phyloP scores from a whole-genome alignment of 1,140 invertebrate species.

The Galendromus occidentalis region DNA sequence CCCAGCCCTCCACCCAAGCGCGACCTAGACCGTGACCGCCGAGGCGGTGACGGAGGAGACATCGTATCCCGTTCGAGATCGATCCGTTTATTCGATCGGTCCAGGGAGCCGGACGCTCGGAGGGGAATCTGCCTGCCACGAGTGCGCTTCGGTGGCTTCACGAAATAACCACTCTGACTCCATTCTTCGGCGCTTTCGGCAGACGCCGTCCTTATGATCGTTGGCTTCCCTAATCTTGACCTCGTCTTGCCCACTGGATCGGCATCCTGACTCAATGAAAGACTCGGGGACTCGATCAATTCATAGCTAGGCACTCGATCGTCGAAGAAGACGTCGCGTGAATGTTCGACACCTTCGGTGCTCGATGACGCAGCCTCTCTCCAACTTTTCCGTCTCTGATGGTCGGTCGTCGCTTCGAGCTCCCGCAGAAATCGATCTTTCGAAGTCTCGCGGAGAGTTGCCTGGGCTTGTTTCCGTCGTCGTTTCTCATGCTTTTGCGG shows the following conservation, averaged over 20 bases:
- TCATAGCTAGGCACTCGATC: not conserved
- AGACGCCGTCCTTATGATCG: not conserved
- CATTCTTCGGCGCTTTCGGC: not conserved
- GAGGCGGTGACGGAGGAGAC: no score
- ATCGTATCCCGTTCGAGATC: no score
- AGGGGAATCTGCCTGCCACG: not conserved
- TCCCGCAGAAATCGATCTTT: not conserved
- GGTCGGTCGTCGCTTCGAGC: not conserved
- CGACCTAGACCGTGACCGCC: no score
- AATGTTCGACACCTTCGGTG: not conserved
- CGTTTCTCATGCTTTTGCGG: not conserved
- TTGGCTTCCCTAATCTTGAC: not conserved
- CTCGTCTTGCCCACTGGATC: no score
- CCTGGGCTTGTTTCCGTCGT: not conserved
- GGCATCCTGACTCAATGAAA: not conserved
- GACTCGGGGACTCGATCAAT: not conserved
- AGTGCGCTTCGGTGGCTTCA: not conserved
- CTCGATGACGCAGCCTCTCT: not conserved
- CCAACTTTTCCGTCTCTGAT: not conserved
- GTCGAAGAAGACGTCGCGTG: not conserved
- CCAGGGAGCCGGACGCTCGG: not conserved
- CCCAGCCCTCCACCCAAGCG: no score
- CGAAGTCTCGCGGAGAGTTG: not conserved
- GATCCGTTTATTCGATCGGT: not conserved
- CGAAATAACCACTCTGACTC: constrained; percentile 5